phyloP scores from a whole-genome alignment of 2,888 invertebrate genomes.

The Nasonovia ribisnigri region DNA sequence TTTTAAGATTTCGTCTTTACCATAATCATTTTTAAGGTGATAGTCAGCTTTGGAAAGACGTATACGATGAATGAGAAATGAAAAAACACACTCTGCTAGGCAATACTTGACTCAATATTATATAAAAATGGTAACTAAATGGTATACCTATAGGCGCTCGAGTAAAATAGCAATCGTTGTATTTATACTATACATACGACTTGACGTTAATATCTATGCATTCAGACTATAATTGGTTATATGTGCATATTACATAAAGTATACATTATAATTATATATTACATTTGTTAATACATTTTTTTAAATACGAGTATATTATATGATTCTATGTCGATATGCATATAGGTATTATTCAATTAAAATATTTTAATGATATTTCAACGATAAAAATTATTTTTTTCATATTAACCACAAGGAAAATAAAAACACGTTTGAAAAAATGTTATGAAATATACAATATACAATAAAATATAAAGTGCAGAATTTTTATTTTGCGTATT shows the following conservation, averaged over 20 bases:
- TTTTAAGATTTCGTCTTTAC: not conserved
- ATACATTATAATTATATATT: not conserved
- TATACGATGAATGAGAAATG: not conserved
- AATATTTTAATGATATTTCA: not conserved
- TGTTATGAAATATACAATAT: not conserved
- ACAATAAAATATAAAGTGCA: not conserved
- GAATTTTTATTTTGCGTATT: not conserved
- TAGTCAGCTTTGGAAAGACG: not conserved
- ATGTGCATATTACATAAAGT: not conserved
- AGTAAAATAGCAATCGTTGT: not conserved
- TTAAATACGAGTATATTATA: not conserved
- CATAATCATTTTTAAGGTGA: not conserved
- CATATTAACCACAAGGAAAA: not conserved
- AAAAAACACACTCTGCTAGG: not conserved
- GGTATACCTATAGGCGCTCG: not conserved
- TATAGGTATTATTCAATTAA: not conserved
- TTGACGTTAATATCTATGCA: not conserved
- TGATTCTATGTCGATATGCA: not conserved
- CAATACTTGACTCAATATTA: not conserved
- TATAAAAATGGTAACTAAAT: not conserved
- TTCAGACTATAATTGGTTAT: not conserved
- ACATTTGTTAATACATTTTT: not conserved
- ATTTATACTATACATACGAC: not conserved
- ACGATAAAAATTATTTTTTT: not conserved
- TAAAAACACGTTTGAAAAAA: not conserved